These are phyloP conservation scores for Heliocidaris tuberculata DNA, from an alignment of 35 echinoderm and acorn worm species.

Conservation along the genomic window DNA sequence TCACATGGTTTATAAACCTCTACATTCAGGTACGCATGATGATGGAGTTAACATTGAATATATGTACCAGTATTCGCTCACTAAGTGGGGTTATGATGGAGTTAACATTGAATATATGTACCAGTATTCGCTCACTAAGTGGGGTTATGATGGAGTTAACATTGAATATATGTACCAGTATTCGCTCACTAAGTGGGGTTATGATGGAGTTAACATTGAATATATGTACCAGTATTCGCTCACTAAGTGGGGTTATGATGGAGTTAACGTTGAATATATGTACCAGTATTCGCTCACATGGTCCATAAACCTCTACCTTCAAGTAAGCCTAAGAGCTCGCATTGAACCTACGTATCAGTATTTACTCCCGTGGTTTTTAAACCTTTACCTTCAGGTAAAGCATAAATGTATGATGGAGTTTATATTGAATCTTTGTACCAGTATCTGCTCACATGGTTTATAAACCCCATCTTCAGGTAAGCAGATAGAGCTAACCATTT, in stretches of 20 bases:
- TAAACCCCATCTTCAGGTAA: too few species aligned
- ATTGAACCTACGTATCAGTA: slow-evolving; percentile 98
- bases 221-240: not conserved
- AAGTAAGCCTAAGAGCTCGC: slow-evolving; percentile 26
- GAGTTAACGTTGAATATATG: not conserved
- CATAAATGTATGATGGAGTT: too few species aligned
- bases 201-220: too few species aligned
- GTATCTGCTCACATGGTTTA: too few species aligned
- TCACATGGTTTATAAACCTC: slow-evolving; percentile 92
- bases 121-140: slow-evolving; percentile 90
- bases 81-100: not conserved
- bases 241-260: too few species aligned
- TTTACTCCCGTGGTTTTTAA: slow-evolving; percentile 85
- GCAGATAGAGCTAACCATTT: too few species aligned
- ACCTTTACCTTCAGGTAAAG: too few species aligned
- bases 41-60: too few species aligned
- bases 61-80: not conserved
- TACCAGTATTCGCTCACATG: slow-evolving; percentile 41
- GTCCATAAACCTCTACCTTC: slow-evolving; percentile 89
- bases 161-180: not conserved
- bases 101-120: slow-evolving; percentile 96
- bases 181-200: too few species aligned
- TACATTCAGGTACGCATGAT: slow-evolving; percentile 75
- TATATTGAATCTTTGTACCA: too few species aligned
- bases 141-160: not conserved